Evolutionary conservation across 2,888 invertebrate species (phyloP).

Genomic region (Sphaerophoria rueppellii): DNA sequence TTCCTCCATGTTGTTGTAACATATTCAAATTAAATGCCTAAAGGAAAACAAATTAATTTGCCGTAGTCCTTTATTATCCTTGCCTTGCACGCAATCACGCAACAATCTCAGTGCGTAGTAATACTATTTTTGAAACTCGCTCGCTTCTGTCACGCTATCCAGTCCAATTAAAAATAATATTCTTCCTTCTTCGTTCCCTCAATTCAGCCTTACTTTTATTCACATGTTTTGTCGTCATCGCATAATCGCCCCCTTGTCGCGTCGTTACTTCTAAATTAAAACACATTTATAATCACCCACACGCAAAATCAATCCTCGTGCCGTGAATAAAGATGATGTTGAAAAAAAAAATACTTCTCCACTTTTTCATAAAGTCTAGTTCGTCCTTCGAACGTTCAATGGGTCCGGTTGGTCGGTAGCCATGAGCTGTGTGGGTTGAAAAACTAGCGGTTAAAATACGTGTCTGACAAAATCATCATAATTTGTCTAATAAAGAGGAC

Average conservation of each 20-base stretch:
- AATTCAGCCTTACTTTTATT: no score
- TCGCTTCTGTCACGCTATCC: slow-evolving; percentile 20
- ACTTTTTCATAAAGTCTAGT: neutral
- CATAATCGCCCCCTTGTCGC: neutral
- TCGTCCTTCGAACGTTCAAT: neutral
- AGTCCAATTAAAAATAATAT: slow-evolving; percentile 9
- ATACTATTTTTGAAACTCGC: neutral
- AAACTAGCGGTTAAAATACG: neutral
- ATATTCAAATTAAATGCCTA: slow-evolving; percentile 32
- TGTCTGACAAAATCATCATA: slow-evolving; percentile 16
- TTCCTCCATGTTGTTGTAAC: slow-evolving; percentile 3
- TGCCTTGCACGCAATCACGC: slow-evolving; percentile 28
- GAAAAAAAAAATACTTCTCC: neutral
- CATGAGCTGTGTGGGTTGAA: neutral
- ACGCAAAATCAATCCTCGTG: slow-evolving; percentile 27
- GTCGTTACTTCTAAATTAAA: slow-evolving; percentile 3
- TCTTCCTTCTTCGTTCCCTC: neutral
- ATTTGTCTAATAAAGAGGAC: slow-evolving; percentile 55
- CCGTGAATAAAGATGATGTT: slow-evolving; percentile 17
- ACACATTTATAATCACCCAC: slow-evolving; percentile 13
- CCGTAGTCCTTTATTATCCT: slow-evolving; percentile 1
- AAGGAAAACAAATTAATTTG: slow-evolving; percentile 27
- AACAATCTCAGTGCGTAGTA: neutral
- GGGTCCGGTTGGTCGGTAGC: neutral
- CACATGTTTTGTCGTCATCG: no score